Evolutionary conservation across 2,888 invertebrate species (phyloP), one percentile per base, ranked within the genome.

Genomic region (Yponomeuta evonymella): DNA sequence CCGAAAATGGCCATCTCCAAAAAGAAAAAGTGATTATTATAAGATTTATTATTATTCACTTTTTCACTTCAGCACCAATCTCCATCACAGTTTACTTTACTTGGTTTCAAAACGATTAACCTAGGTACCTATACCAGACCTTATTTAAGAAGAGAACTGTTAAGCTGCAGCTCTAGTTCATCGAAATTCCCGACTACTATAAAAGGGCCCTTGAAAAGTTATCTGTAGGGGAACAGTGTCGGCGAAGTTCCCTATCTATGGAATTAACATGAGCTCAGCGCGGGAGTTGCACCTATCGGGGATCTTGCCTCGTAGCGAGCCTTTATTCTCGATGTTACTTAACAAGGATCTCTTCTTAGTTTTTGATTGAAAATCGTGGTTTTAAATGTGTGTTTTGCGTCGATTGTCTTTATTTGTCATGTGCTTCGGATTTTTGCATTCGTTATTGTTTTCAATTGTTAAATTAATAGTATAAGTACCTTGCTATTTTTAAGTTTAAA

Each of bases 221-320:
- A 73, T 74, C 75, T 74, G 70, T 72, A 73, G 67, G 75, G 71
- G 71, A 74, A 71, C 68, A 73, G 69, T 30, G 69, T 51, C 23
- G 72, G 74, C 69, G 71, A 70, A 36, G 33, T 70, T 43, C 73
- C 70, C 76, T 81, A 84, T 84, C 83, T 80, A 83, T 81, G 75
- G 79, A 79, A 84, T 86, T 83, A 80, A 78, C 83, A 86, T 85
- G 78, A 81, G 77, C 78, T 75, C 78, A 77, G 81, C 76, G 76
- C 77, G 66, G 65, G 77, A 75, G 75, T 75, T 8, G 64, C 70
- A 65, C 65, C 72, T 81, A 83, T 83, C 83, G 70, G 70, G 69
- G 75, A 82, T 84, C 83, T 79, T 71, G 67, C 72, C 70, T 67
- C 73, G 71, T 70, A 72, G 51, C 15, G 15, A 15, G 15, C 51